phyloP scores from a whole-genome alignment of 2,888 invertebrate species.

The Scaptomyza tumidula region DNA sequence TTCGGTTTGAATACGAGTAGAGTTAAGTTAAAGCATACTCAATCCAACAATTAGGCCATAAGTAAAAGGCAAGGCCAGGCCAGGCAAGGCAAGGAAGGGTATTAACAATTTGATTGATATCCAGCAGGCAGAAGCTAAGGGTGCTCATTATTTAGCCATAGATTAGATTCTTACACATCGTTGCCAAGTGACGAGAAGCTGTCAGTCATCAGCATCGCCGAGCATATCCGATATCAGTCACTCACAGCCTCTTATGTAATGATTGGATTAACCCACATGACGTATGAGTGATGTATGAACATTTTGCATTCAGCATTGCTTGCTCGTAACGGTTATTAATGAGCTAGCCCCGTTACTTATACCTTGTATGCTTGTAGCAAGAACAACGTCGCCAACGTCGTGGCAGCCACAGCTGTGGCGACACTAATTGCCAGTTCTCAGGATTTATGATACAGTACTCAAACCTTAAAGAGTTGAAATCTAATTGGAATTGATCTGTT shows the following conservation, averaged over 20 bases:
- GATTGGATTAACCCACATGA: conserved; percentile 74
- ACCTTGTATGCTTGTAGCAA: neutral
- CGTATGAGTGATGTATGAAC: conserved; percentile 76
- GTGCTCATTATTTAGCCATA: conserved; percentile 34
- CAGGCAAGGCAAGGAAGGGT: conserved; percentile 6
- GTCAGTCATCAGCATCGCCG: conserved; percentile 35
- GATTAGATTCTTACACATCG: conserved; percentile 47
- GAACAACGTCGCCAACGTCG: neutral
- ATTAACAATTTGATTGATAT: conserved; percentile 71
- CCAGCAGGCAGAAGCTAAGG: conserved; percentile 19
- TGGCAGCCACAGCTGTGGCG: conserved; percentile 44
- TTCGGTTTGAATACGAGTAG: too few species aligned
- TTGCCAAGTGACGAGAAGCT: conserved; percentile 43
- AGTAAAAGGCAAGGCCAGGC: neutral
- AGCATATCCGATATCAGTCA: conserved; percentile 30
- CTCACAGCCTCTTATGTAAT: conserved; percentile 41
- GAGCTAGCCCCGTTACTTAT: conserved; percentile 53
- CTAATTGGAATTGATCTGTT: conserved; percentile 10
- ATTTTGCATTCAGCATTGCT: conserved; percentile 44
- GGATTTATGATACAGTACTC: too few species aligned
- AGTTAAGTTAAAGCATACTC: neutral
- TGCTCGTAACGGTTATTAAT: conserved; percentile 63
- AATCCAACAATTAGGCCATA: neutral
- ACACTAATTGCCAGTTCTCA: conserved; percentile 67
- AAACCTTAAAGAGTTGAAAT: too few species aligned